phyloP scores from a whole-genome alignment of 2,113 vertebrate species.

The Thinocorus orbignyianus region DNA sequence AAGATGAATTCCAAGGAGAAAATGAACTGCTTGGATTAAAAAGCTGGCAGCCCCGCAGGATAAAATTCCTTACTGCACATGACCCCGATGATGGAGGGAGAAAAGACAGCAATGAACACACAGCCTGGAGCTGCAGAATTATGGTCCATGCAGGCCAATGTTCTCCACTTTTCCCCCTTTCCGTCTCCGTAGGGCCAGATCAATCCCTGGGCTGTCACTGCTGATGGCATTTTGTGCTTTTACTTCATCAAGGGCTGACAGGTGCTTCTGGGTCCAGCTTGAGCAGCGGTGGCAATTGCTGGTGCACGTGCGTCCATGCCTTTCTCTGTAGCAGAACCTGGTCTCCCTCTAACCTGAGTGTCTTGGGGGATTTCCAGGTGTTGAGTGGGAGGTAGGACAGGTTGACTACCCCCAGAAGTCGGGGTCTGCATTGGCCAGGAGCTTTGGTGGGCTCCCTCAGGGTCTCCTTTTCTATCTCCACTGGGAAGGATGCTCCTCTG shows the following conservation, averaged over 20 bases:
- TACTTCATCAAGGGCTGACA: background rate
- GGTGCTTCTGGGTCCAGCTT: background rate
- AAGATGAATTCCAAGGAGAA: conserved; percentile 58
- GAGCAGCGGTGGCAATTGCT: background rate
- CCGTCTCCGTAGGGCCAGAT: background rate
- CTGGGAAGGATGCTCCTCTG: background rate
- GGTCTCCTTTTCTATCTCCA: background rate
- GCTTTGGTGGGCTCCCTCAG: background rate
- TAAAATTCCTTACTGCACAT: background rate
- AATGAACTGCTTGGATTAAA: conserved; percentile 39
- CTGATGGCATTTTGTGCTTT: background rate
- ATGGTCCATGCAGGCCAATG: background rate
- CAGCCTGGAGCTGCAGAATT: background rate
- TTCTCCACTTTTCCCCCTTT: background rate
- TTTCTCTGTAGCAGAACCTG: background rate
- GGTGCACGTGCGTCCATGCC: accelerated
- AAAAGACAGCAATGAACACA: background rate
- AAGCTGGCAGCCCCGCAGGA: conserved; percentile 4
- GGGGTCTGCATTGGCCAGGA: background rate
- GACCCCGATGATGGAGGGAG: background rate
- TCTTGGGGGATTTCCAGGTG: background rate
- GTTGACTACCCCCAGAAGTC: too few relatives aligned
- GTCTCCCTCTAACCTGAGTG: background rate
- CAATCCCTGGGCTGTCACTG: background rate
- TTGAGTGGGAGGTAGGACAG: background rate